phyloP scores from a whole-genome alignment of 2,888 invertebrate species.

The Lumbricus terrestris region DNA sequence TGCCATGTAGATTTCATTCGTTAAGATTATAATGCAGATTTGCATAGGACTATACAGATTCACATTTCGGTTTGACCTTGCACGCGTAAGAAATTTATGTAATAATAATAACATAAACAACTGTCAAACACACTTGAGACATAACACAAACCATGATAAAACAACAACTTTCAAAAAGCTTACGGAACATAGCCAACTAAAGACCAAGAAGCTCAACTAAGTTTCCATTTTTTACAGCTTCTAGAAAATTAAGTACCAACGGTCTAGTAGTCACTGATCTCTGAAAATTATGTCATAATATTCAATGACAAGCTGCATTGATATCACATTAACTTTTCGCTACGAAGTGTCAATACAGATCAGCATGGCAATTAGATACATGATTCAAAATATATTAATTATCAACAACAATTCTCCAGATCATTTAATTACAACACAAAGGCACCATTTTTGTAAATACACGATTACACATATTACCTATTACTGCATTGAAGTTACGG shows the following conservation, averaged over 20 bases:
- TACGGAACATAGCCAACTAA: background rate
- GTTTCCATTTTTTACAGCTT: no score
- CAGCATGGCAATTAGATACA: background rate
- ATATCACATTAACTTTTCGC: no score
- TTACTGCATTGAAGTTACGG: no score
- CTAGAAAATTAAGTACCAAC: background rate
- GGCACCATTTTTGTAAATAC: background rate
- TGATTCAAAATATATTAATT: background rate
- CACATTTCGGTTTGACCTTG: no score
- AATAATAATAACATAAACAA: no score
- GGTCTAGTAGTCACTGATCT: background rate
- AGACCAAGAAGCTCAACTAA: background rate
- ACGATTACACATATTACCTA: background rate
- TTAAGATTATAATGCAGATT: no score
- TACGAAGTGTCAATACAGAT: background rate
- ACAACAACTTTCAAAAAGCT: background rate
- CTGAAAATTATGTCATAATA: background rate
- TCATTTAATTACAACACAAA: background rate
- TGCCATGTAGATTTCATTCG: no score
- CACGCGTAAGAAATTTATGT: no score
- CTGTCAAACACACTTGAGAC: background rate
- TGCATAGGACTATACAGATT: background rate
- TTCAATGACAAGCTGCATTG: background rate
- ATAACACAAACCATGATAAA: background rate
- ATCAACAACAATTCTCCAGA: background rate